Conservation (phyloP, 2,888 invertebrate genomes). For the Melieria picta region DNA sequence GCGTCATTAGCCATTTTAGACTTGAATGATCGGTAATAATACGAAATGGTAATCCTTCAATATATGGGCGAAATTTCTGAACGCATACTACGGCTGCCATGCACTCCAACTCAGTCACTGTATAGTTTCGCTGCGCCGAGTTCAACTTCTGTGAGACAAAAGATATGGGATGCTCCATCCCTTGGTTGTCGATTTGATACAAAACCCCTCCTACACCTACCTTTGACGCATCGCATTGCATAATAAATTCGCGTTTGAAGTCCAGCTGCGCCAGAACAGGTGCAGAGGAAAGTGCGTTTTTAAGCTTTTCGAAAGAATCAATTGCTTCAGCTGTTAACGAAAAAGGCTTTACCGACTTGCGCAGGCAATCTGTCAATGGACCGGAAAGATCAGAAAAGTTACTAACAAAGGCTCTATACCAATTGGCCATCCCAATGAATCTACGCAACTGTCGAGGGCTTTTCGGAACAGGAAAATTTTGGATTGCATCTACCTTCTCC, state of each 20-base stretch:
- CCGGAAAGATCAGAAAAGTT: slow-evolving; percentile 33
- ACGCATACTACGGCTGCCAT: slow-evolving; percentile 21
- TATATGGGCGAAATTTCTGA: slow-evolving; percentile 14
- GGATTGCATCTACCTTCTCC: slow-evolving; percentile 27
- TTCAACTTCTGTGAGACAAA: slow-evolving; percentile 20
- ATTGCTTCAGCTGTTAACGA: slow-evolving; percentile 5
- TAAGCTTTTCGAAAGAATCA: slow-evolving; percentile 21
- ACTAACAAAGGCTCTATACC: slow-evolving; percentile 29
- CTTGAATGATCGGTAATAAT: slow-evolving; percentile 27
- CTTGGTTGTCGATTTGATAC: slow-evolving; percentile 22
- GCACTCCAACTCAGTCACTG: not conserved
- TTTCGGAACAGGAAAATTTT: slow-evolving; percentile 27
- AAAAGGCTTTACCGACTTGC: slow-evolving; percentile 15
- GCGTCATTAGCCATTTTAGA: slow-evolving; percentile 24
- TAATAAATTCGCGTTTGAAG: slow-evolving; percentile 26
- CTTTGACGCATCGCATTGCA: slow-evolving; percentile 33
- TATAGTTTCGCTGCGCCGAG: not conserved
- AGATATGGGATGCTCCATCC: slow-evolving; percentile 20
- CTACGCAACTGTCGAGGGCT: slow-evolving; percentile 11
- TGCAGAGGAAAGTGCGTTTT: slow-evolving; percentile 18
- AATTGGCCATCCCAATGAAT: slow-evolving; percentile 32
- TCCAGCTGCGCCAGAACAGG: slow-evolving; percentile 29
- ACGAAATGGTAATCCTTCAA: slow-evolving; percentile 22
- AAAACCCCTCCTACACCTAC: slow-evolving; percentile 34
- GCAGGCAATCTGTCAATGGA: slow-evolving; percentile 23